Conservation (phyloP, 2,113 vertebrate genomes). For the Indri indri region DNA sequence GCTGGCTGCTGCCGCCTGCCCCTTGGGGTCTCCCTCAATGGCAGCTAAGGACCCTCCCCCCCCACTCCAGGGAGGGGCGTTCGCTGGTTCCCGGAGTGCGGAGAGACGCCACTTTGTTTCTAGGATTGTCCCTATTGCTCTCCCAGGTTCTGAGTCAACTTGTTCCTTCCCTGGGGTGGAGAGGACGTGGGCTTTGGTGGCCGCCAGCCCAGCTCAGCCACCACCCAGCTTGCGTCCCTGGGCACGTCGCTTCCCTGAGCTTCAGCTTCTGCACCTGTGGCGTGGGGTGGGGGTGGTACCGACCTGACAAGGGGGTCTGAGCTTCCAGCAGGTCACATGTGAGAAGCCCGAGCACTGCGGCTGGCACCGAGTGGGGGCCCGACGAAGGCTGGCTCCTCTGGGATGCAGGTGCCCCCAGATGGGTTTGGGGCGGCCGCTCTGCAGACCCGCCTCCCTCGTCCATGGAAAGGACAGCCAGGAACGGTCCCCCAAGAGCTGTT, state of each 20-base stretch:
- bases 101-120: background rate
- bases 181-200: background rate
- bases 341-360: fast-evolving
- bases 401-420: background rate
- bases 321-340: background rate
- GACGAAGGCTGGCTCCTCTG: fast-evolving
- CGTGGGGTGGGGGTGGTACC: fast-evolving
- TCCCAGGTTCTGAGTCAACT: background rate
- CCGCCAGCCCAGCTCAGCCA: background rate
- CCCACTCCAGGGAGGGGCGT: background rate
- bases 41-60: background rate
- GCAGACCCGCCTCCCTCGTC: background rate
- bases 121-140: background rate
- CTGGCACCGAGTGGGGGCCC: background rate
- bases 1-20: background rate
- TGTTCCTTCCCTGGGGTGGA: background rate
- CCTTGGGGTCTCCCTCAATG: background rate
- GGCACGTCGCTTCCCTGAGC: fast-evolving
- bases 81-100: fast-evolving
- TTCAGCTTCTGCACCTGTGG: background rate
- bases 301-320: background rate
- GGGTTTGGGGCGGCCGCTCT: background rate
- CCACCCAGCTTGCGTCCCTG: fast-evolving
- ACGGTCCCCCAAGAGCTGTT: constrained; percentile 52
- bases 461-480: background rate